Evolutionary conservation across 2,888 invertebrate genomes (phyloP).

Genomic region (Deilephila porcellus): DNA sequence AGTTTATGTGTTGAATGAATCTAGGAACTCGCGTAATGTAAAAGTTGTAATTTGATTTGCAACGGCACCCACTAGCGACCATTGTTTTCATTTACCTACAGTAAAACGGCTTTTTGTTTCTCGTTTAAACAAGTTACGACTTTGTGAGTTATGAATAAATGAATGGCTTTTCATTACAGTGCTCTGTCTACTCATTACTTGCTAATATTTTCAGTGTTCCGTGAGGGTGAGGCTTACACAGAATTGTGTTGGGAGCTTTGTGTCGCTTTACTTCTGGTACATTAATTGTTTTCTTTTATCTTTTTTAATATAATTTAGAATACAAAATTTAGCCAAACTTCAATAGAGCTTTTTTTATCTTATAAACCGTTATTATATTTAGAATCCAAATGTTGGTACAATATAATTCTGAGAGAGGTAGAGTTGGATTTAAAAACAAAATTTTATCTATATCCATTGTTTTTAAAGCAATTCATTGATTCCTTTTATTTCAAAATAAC

Average conservation of each 20-base stretch:
- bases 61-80: conserved; percentile 62
- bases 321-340: too few relatives aligned
- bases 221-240: neutral
- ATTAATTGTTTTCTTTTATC: too few relatives aligned
- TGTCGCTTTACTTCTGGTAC: neutral
- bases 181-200: conserved; percentile 41
- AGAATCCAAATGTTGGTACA: too few relatives aligned
- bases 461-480: too few relatives aligned
- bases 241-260: too few relatives aligned
- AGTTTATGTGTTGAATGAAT: conserved; percentile 75
- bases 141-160: conserved; percentile 59
- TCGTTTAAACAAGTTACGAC: conserved; percentile 58
- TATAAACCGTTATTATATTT: too few relatives aligned
- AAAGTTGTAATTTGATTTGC: conserved; percentile 78
- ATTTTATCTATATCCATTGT: too few relatives aligned
- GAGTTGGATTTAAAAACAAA: too few relatives aligned
- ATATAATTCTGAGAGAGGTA: too few relatives aligned
- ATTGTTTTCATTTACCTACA: conserved; percentile 66
- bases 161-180: conserved; percentile 54
- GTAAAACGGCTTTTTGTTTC: conserved; percentile 59
- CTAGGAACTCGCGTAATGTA: conserved; percentile 68
- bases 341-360: too few relatives aligned
- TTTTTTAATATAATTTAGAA: neutral
- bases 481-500: neutral
- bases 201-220: conserved; percentile 10